A percentile compares a stretch with the other conserved stretches of the same genome.
Conservation (phyloP, 2,888 invertebrate genomes). For the Serrognathus titanus region DNA sequence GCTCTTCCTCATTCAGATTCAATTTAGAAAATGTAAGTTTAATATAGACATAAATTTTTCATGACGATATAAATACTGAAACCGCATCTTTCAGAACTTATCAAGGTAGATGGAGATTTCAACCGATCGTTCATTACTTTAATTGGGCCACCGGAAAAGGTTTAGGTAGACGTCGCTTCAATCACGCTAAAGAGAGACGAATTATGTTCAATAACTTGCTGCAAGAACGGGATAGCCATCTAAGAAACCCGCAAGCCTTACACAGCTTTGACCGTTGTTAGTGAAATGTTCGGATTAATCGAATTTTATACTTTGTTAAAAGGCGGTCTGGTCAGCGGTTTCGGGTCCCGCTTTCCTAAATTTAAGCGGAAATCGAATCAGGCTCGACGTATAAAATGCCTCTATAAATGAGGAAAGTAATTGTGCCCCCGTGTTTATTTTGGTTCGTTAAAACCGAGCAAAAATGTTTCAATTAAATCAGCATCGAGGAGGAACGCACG, state of each 20-base stretch:
- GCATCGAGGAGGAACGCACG: not conserved
- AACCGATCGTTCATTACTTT: constrained; percentile 36
- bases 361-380: constrained; percentile 6
- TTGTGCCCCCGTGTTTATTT: not conserved
- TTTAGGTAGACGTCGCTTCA: constrained; percentile 22
- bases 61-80: not conserved
- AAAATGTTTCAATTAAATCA: constrained; percentile 4
- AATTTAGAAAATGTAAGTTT: constrained; percentile 11
- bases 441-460: constrained; percentile 2
- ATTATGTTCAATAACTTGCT: too few relatives aligned
- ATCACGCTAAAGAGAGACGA: constrained; percentile 18
- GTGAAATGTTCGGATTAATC: constrained; percentile 40
- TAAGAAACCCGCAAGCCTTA: constrained; percentile 38
- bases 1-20: constrained; percentile 7
- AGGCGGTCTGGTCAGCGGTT: constrained; percentile 30
- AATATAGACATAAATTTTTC: constrained; percentile 8
- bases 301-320: constrained; percentile 43
- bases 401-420: not conserved
- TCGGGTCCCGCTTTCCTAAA: constrained; percentile 3
- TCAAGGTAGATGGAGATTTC: not conserved
- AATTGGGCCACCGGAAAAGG: constrained; percentile 41
- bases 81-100: not conserved
- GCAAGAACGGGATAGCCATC: constrained; percentile 15
- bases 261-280: constrained; percentile 34
- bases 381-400: not conserved